These are phyloP conservation scores for Drosophila meridiana DNA, from an alignment of 2,888 invertebrate species.

Conservation along the genomic window DNA sequence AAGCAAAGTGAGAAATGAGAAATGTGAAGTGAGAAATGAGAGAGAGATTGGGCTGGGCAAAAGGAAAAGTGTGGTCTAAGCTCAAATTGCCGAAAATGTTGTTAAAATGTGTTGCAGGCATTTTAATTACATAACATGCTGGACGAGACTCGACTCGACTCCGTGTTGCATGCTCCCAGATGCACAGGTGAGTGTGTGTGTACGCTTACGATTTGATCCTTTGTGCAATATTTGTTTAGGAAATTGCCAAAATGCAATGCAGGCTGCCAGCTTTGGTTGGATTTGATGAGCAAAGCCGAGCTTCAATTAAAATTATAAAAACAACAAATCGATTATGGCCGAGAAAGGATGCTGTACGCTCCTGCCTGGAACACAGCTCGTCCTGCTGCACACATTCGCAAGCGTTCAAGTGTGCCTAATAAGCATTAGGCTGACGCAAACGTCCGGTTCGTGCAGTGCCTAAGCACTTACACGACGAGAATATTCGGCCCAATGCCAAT, in stretches of 20 bases:
- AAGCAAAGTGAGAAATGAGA: neutral
- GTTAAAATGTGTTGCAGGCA: constrained; percentile 61
- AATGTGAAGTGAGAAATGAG: neutral
- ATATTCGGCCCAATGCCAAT: constrained; percentile 16
- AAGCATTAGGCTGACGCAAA: constrained; percentile 58
- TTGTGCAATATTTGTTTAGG: constrained; percentile 73
- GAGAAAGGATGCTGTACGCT: constrained; percentile 12
- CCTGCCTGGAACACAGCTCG: neutral
- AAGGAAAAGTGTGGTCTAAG: constrained; percentile 39
- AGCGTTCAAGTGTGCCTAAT: constrained; percentile 72
- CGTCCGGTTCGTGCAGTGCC: constrained; percentile 4
- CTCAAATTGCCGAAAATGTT: constrained; percentile 59
- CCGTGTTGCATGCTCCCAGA: constrained; percentile 11
- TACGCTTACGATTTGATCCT: constrained; percentile 57
- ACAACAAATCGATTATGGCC: constrained; percentile 60
- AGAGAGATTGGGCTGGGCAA: neutral
- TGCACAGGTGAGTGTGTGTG: constrained; percentile 24
- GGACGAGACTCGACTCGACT: constrained; percentile 30
- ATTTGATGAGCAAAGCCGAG: constrained; percentile 28
- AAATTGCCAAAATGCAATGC: constrained; percentile 70
- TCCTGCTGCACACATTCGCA: constrained; percentile 57
- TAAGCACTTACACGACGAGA: neutral
- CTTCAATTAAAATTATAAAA: constrained; percentile 79
- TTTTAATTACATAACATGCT: constrained; percentile 75
- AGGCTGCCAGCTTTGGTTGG: constrained; percentile 13